Evolutionary conservation across 1,140 invertebrate species (phyloP).

Genomic region (Drosophila seguyi): DNA sequence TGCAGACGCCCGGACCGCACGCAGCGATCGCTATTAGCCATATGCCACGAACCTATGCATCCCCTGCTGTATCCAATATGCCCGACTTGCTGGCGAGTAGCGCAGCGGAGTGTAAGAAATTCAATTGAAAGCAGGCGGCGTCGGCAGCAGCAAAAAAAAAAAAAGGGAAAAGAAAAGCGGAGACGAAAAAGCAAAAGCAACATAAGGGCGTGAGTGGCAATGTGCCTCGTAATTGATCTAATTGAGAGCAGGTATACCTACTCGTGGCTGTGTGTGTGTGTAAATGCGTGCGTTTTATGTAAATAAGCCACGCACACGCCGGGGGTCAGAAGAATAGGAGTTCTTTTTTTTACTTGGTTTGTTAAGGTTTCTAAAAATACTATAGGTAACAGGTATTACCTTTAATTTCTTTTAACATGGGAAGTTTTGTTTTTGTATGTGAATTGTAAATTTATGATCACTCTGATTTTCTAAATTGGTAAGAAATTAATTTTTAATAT

Average conservation of each 20-base stretch:
- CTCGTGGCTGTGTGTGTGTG: neutral
- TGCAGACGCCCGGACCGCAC: constrained; percentile 22
- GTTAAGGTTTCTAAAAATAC: neutral
- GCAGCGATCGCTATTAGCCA: constrained; percentile 23
- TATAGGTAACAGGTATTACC: too few relatives aligned
- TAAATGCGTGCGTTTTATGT: constrained; percentile 30
- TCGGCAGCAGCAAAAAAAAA: neutral
- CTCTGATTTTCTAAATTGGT: too few relatives aligned
- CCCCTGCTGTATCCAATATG: constrained; percentile 30
- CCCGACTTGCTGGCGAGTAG: constrained; percentile 19
- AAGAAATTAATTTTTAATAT: too few relatives aligned
- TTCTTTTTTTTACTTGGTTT: neutral
- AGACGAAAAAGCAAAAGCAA: constrained; percentile 40
- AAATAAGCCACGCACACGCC: constrained; percentile 20
- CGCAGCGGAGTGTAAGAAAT: constrained; percentile 47
- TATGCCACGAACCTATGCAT: constrained; percentile 13
- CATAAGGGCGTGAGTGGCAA: constrained; percentile 69
- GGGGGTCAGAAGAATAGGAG: constrained; percentile 1
- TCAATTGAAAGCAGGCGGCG: constrained; percentile 21
- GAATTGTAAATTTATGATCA: too few relatives aligned
- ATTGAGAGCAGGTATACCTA: constrained; percentile 69
- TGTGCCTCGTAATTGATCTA: constrained; percentile 76
- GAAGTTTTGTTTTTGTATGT: too few relatives aligned
- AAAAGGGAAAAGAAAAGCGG: constrained; percentile 22
- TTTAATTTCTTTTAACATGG: too few relatives aligned